Base-by-base conservation (phyloP, 2,888 invertebrate species). In the Ischnura elegans region DNA sequence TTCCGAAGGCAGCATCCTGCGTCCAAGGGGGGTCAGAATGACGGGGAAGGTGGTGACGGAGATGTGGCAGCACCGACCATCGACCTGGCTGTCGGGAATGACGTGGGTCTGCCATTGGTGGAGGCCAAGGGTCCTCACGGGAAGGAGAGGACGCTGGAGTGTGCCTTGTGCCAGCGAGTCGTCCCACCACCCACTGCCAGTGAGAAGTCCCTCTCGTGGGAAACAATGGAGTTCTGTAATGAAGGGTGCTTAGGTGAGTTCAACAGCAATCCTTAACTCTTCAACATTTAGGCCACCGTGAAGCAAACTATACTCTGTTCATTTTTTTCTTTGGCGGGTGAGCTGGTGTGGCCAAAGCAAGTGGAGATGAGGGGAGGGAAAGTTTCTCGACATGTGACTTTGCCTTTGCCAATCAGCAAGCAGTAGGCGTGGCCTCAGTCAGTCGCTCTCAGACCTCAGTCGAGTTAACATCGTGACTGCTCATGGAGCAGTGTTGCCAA, bases 151-250 rank as follows among this genome's bases (percentile, higher is more conserved):
- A 25, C 16, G 13, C 43, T 66, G 21, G 43, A 42, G 13, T 90
- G 90, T 90, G 90, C 90, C n/a, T 90, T 45, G 13, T 90, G 90
- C 43, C 25, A 61, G 2, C 42, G 43, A 21, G 43, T 43, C 25
- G 43, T 90, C 8, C 36, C 36, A 2, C 66, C 66, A 43, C 90
- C 43, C 16, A 25, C 66, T 2, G 1, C 25, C 0, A 97, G 97
- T 93, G 97, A 98, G 55, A 97, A 97, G 94, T 97, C 97, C 95
- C 96, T 98, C 0, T 97, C 97, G 0, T 99, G 99, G 99, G 98
- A 99, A 96, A 98, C 98, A 0, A 98, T 99, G 98, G 98, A 99
- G 95, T 99, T 98, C 95, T 99, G 99, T 95, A 98, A 98, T 94
- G 98, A 99, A 95, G 97, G 97, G 93, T 99, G 99, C 95, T 96